Percentiles rank a stretch among this genome's conserved stretches.
Evolutionary conservation across 2,113 vertebrate genomes (phyloP).

Genomic region (Lepisosteus osseus): DNA sequence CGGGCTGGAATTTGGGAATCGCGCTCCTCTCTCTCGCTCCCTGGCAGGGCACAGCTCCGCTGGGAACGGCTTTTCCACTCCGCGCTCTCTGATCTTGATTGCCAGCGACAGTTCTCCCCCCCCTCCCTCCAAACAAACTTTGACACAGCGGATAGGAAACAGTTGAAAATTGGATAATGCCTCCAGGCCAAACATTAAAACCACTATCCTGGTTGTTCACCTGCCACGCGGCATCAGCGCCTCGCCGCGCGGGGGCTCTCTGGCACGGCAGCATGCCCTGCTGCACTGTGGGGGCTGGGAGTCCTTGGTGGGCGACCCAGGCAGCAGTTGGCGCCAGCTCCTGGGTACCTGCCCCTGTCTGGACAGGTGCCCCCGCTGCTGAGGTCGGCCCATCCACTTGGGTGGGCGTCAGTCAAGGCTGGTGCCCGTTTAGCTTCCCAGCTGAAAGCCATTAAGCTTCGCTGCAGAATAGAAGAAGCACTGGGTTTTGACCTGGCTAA

Average conservation of each 20-base stretch:
- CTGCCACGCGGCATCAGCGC: constrained; percentile 59
- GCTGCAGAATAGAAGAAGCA: neutral
- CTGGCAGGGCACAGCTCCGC: constrained; percentile 44
- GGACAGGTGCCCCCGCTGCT: neutral
- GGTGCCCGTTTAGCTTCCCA: neutral
- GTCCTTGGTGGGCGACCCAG: neutral
- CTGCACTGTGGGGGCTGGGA: neutral
- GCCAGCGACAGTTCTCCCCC: constrained; percentile 32
- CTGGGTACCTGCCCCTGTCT: neutral
- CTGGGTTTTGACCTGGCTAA: too few species aligned
- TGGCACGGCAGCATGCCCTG: neutral
- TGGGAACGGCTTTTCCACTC: constrained; percentile 58
- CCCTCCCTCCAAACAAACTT: constrained; percentile 76
- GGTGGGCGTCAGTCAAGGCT: too few species aligned
- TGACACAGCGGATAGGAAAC: constrained; percentile 82
- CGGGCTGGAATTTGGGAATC: neutral
- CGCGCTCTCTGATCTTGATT: constrained; percentile 18
- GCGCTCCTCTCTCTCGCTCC: constrained; percentile 9
- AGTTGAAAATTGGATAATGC: constrained; percentile 82
- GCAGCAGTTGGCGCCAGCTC: neutral
- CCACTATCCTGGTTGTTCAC: constrained; percentile 78
- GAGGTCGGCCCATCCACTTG: neutral
- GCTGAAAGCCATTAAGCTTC: constrained; percentile 12
- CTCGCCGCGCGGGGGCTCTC: constrained; percentile 39
- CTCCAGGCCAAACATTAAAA: constrained; percentile 77